phyloP scores from a whole-genome alignment of 2,888 invertebrate species.

The Idaea biselata region DNA sequence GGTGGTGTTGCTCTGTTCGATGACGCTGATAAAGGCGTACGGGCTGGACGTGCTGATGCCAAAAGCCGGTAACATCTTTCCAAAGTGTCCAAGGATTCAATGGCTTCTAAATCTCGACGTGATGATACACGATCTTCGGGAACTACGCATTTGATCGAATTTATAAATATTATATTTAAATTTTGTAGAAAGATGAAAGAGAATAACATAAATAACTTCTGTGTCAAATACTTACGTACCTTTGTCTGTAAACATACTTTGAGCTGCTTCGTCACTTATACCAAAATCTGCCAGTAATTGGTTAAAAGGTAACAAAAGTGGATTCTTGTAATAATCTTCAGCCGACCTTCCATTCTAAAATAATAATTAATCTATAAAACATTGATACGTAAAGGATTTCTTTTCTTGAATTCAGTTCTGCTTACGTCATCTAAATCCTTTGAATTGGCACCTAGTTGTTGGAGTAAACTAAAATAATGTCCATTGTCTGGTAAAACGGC shows the following conservation, averaged over 20 bases:
- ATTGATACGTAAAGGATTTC: not conserved
- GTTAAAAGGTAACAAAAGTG: constrained; percentile 84
- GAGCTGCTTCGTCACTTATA: constrained; percentile 83
- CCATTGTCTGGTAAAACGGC: constrained; percentile 92
- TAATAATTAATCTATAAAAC: not conserved
- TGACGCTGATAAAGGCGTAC: constrained; percentile 81
- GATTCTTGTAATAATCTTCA: constrained; percentile 87
- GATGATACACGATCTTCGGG: constrained; percentile 88
- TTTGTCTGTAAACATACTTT: constrained; percentile 88
- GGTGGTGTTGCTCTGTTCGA: constrained; percentile 78
- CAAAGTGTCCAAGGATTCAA: constrained; percentile 85
- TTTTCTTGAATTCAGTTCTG: constrained; percentile 5
- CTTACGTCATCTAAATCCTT: constrained; percentile 91
- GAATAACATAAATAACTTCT: not conserved
- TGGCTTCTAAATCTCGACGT: constrained; percentile 85
- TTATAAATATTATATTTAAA: not conserved
- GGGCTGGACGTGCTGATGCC: constrained; percentile 80
- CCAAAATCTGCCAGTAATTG: constrained; percentile 85
- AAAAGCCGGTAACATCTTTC: constrained; percentile 88
- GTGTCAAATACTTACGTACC: constrained; percentile 80
- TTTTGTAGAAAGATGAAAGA: not conserved
- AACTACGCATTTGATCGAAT: constrained; percentile 71
- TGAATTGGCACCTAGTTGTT: constrained; percentile 92
- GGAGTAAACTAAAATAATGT: constrained; percentile 91
- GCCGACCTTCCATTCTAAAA: constrained; percentile 87